Percentiles rank a stretch among this genome's conserved stretches.
Conservation (phyloP, 2,888 invertebrate species). For the Habrosyne pyritoides region DNA sequence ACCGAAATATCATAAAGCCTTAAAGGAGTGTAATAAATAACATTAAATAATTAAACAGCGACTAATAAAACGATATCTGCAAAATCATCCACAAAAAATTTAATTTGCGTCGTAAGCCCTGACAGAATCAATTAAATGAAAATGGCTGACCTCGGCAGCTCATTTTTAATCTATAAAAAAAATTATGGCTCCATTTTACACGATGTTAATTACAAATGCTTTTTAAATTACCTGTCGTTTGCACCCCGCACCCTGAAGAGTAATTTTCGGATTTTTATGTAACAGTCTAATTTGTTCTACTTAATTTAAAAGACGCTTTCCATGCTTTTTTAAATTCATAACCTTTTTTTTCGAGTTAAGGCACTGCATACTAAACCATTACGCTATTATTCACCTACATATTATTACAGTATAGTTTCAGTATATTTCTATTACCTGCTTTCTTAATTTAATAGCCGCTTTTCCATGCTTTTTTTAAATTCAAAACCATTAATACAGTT, state of each 20-base stretch:
- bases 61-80: too few relatives aligned
- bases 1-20: too few relatives aligned
- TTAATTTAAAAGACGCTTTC: background rate
- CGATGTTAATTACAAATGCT: background rate
- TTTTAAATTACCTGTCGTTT: slow-evolving; percentile 1
- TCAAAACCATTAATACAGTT: too few relatives aligned
- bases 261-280: background rate
- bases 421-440: too few relatives aligned
- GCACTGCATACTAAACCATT: too few relatives aligned
- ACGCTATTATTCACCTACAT: too few relatives aligned
- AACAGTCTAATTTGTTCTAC: background rate
- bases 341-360: too few relatives aligned
- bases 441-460: too few relatives aligned
- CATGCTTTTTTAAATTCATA: background rate
- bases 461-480: too few relatives aligned
- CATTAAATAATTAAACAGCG: too few relatives aligned
- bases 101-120: background rate
- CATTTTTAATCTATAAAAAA: background rate
- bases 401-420: too few relatives aligned
- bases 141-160: background rate
- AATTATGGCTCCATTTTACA: background rate
- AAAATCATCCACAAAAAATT: background rate
- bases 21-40: too few relatives aligned
- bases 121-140: background rate
- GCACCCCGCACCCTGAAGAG: background rate